A percentile compares a stretch with the other conserved stretches of the same genome.
Evolutionary conservation across 2,888 invertebrate species (phyloP).

Genomic region (Sclerodermus sp.): DNA sequence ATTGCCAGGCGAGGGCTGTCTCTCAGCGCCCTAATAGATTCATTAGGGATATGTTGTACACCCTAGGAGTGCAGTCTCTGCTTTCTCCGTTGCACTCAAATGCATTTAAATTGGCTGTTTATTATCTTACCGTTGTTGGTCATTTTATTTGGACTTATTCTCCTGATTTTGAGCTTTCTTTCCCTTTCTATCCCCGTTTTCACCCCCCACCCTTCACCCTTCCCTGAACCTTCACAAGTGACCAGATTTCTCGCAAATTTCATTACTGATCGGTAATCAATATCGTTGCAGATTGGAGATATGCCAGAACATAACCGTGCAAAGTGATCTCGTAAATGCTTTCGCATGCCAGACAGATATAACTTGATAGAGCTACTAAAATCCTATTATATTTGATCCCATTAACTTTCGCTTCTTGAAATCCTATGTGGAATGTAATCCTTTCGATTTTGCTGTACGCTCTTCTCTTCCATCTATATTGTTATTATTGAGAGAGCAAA

Average conservation of each 20-base stretch:
- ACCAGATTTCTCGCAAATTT: conserved; percentile 38
- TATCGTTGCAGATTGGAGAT: conserved; percentile 41
- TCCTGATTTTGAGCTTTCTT: neutral
- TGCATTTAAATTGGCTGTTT: conserved; percentile 7
- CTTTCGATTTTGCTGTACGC: no score
- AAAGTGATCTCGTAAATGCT: no score
- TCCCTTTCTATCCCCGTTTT: conserved; percentile 4
- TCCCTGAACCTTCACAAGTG: conserved; percentile 3
- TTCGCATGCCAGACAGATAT: no score
- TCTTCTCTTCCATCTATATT: no score
- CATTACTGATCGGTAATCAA: conserved; percentile 50
- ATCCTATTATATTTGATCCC: no score
- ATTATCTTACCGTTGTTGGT: no score
- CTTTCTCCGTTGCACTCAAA: conserved; percentile 16
- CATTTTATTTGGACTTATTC: no score
- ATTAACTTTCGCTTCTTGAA: no score
- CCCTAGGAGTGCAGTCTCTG: conserved; percentile 30
- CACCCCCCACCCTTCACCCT: neutral
- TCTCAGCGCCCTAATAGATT: conserved; percentile 46
- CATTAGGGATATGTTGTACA: conserved; percentile 42
- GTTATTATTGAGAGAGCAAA: no score
- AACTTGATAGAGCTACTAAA: no score
- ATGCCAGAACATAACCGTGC: conserved; percentile 15
- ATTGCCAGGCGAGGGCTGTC: conserved; percentile 37
- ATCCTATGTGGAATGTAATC: no score